Base-by-base conservation (phyloP, 2,888 invertebrate genomes). In the Ennomos fuscantarius region DNA sequence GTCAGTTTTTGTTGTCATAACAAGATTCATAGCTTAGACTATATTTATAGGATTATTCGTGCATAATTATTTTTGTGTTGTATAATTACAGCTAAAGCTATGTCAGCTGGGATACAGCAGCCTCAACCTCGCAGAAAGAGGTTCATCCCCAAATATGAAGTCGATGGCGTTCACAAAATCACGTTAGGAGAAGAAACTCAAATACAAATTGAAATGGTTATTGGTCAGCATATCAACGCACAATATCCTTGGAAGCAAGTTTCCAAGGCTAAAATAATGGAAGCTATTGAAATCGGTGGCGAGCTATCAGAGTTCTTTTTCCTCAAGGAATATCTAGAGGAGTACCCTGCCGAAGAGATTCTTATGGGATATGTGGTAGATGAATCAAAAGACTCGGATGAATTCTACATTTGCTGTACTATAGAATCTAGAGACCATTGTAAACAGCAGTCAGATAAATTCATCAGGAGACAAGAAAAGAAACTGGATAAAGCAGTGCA, bases 221-320 rank as follows among this genome's bases (percentile, higher is more conserved):
- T 96, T 40, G 96, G 96, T 0, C 87, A 93, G 36, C 93, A 96
- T 73, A 93, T 96, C 0, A 95, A 94, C 0, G 93, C 94, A 12
- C 96, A 96, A 76, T 94, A 93, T 71, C 96, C 96, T 0, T 96
- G 96, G 96, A 95, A 94, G 60, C 90, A 88, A 59, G 85, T 96
- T 0, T 86, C 85, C 13, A 96, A 94, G 78, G 92, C 93, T 34
- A 85, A 93, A 42, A 84, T 96, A 1, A 87, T 93, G 47, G 95
- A 96, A 68, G 89, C 93, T 50, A 89, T 96, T 45, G 94, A 94
- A 2, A 63, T 93, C 0, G 90, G 94, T 41, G 93, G 93, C 11
- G 93, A 93, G 61, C 62, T 86, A 1, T 92, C 93, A 0, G 93
- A 93, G 55, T 86, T 93, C 33, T 84, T 78, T 15, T 65, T 78